Conservation (phyloP, 2,797 vertebrate species). For the Ciconia nigra region DNA sequence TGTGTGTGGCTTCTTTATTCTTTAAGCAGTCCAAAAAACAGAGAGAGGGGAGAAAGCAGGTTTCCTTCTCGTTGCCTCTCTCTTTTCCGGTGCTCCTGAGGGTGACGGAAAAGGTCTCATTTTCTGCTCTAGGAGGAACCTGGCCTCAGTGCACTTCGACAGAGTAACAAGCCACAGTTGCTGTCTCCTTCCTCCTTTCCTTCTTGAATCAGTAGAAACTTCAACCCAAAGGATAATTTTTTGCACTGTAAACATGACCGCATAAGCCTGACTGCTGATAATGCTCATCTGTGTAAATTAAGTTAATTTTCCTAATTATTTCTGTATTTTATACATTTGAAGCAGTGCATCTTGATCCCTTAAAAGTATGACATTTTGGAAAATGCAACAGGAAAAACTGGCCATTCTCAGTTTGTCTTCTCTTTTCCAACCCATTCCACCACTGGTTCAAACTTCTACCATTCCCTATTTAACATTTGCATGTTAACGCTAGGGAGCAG, state of each 20-base stretch:
- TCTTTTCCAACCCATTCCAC: background rate
- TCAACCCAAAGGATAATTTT: background rate
- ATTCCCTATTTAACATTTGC: background rate
- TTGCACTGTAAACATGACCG: background rate
- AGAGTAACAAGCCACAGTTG: background rate
- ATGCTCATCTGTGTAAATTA: background rate
- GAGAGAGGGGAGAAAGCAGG: background rate
- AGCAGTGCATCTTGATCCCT: background rate
- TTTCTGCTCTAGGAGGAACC: background rate
- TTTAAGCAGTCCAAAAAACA: background rate
- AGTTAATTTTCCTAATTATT: background rate
- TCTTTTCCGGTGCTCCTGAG: background rate
- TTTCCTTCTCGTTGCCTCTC: background rate
- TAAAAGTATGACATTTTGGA: background rate
- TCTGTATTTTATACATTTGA: background rate
- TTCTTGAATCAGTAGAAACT: background rate
- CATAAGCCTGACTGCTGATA: accelerated
- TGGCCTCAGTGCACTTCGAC: accelerated
- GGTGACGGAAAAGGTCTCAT: background rate
- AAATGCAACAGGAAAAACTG: accelerated
- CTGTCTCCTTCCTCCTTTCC: background rate
- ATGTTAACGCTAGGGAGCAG: background rate
- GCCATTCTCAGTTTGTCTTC: background rate
- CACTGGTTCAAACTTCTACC: background rate
- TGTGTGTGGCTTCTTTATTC: accelerated